These are phyloP conservation scores for Chymomyza fuscimana DNA, from an alignment of 2,888 invertebrate species.

Conservation along the genomic window DNA sequence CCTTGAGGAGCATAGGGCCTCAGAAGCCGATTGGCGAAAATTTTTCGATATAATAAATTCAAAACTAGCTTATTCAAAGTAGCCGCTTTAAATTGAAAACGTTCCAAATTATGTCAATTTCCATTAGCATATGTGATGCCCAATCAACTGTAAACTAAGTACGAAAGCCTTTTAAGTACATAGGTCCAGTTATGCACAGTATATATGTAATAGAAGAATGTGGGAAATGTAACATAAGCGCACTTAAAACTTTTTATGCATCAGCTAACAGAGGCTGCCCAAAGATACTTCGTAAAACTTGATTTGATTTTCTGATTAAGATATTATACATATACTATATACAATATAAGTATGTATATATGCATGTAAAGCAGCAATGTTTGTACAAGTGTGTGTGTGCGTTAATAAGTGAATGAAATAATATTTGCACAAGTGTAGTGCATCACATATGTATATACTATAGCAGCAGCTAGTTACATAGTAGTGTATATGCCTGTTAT, in stretches of 20 bases:
- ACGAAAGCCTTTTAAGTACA: neutral
- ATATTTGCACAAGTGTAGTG: conserved; percentile 62
- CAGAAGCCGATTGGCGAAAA: no score
- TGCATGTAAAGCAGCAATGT: conserved; percentile 6
- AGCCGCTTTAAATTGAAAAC: no score
- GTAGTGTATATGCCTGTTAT: no score
- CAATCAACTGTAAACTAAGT: no score
- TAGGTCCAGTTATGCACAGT: neutral
- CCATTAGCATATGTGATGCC: no score
- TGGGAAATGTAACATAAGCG: no score
- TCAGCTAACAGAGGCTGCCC: neutral
- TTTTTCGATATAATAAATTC: no score
- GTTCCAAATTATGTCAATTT: no score
- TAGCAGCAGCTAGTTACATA: neutral
- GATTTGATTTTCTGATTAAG: conserved; percentile 63
- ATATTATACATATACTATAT: conserved; percentile 25
- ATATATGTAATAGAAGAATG: neutral
- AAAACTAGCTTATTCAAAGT: no score
- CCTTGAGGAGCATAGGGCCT: no score
- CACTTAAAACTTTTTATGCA: neutral
- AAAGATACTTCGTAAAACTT: conserved; percentile 3
- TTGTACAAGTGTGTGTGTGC: conserved; percentile 4
- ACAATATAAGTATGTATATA: neutral
- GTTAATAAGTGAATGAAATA: conserved; percentile 48
- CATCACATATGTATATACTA: neutral